A percentile compares a stretch with the other conserved stretches of the same genome.
phyloP scores from a whole-genome alignment of 1,140 invertebrate genomes.

The Euwallacea fornicatus region DNA sequence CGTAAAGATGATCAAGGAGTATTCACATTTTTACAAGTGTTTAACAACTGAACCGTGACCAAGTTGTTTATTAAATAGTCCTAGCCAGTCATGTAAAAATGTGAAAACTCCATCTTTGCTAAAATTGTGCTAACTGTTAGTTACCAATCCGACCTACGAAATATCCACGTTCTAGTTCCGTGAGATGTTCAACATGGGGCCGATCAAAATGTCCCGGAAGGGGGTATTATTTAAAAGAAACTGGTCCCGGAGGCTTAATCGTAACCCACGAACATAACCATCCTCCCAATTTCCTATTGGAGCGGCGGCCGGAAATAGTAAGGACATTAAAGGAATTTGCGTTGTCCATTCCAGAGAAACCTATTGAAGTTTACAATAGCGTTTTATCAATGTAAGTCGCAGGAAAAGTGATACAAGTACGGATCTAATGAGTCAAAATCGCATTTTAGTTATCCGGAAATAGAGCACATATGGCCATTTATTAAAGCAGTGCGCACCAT shows the following conservation, averaged over 20 bases:
- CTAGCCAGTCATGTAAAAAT: too few relatives aligned
- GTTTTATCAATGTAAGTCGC: slow-evolving; percentile 39
- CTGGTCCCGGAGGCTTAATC: slow-evolving; percentile 30
- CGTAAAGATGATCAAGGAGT: too few relatives aligned
- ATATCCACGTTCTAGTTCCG: slow-evolving; percentile 23
- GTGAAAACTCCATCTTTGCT: too few relatives aligned
- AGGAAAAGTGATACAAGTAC: not conserved
- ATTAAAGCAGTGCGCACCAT: slow-evolving; percentile 32
- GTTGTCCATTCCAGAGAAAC: slow-evolving; percentile 36
- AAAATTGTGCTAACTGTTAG: too few relatives aligned
- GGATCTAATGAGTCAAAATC: not conserved
- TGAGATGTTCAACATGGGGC: slow-evolving; percentile 27
- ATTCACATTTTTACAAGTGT: too few relatives aligned
- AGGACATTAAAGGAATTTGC: slow-evolving; percentile 39
- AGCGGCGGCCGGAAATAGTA: slow-evolving; percentile 35
- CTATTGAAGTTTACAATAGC: slow-evolving; percentile 38
- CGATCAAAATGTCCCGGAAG: slow-evolving; percentile 34
- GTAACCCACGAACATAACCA: slow-evolving; percentile 31
- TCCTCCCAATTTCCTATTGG: slow-evolving; percentile 36
- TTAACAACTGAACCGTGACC: too few relatives aligned
- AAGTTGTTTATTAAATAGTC: too few relatives aligned
- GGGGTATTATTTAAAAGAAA: slow-evolving; percentile 28
- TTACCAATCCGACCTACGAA: not conserved
- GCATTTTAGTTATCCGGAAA: slow-evolving; percentile 41
- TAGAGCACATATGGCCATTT: slow-evolving; percentile 40